phyloP scores from a whole-genome alignment of 2,888 invertebrate species.

The Stenolophus ochropezus region DNA sequence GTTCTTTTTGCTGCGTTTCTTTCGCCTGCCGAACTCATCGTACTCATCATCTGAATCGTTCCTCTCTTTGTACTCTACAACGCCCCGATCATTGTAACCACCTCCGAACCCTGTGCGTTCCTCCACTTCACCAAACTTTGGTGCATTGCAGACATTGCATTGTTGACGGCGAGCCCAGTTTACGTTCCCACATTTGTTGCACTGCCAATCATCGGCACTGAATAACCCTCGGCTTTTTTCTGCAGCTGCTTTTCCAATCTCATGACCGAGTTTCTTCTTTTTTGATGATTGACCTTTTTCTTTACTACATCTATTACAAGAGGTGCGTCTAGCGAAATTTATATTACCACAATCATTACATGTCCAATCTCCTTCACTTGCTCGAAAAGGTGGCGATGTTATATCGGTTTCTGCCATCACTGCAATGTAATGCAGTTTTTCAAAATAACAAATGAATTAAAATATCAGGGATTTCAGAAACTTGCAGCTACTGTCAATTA shows the following conservation, averaged over 20 bases:
- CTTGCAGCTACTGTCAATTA: background rate
- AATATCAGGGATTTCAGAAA: background rate
- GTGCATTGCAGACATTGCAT: slow-evolving; percentile 99
- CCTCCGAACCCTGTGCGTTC: slow-evolving; percentile 88
- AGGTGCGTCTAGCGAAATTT: slow-evolving; percentile 92
- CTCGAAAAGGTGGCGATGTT: slow-evolving; percentile 54
- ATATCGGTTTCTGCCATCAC: slow-evolving; percentile 49
- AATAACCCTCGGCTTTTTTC: slow-evolving; percentile 97
- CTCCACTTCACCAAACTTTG: slow-evolving; percentile 95
- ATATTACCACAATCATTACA: slow-evolving; percentile 91
- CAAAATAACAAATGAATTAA: background rate
- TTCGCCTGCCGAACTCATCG: slow-evolving; percentile 82
- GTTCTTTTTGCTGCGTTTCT: slow-evolving; percentile 67
- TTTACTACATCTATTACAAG: slow-evolving; percentile 95
- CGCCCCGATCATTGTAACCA: slow-evolving; percentile 96
- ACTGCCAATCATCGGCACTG: slow-evolving; percentile 99
- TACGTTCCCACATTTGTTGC: slow-evolving; percentile 99
- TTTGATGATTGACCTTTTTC: slow-evolving; percentile 75
- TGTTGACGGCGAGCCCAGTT: slow-evolving; percentile 98
- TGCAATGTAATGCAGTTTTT: slow-evolving; percentile 36
- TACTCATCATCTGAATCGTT: slow-evolving; percentile 95
- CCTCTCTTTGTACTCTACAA: slow-evolving; percentile 95
- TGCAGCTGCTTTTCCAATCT: slow-evolving; percentile 98
- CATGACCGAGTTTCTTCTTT: slow-evolving; percentile 92
- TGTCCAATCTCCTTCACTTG: slow-evolving; percentile 78